These are phyloP conservation scores for Brassicogethes aeneus DNA, from an alignment of 2,888 invertebrate species.

Conservation along the genomic window DNA sequence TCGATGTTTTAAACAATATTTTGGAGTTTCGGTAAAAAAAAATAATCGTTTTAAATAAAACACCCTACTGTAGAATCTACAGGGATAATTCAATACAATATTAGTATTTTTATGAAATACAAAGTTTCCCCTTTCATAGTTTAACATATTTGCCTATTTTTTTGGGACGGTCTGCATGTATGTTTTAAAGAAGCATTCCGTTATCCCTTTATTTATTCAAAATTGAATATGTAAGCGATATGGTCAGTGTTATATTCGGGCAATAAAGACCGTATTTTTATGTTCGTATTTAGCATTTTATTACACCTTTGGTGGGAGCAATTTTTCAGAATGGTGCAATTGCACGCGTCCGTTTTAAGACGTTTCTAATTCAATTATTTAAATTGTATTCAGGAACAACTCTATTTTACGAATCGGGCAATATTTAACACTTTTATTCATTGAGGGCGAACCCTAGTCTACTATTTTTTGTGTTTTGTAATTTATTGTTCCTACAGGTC, in stretches of 20 bases:
- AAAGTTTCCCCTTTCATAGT: no score
- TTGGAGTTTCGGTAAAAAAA: no score
- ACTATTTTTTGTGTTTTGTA: no score
- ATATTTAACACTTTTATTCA: slow-evolving; percentile 4
- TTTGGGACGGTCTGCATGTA: no score
- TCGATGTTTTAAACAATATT: no score
- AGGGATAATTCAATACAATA: no score
- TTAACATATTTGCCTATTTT: no score
- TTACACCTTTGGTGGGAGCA: slow-evolving; percentile 27
- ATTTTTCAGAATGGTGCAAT: slow-evolving; percentile 25
- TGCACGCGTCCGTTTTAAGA: slow-evolving; percentile 16
- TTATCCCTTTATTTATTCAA: background rate
- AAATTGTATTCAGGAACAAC: slow-evolving; percentile 17
- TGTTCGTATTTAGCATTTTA: slow-evolving; percentile 29
- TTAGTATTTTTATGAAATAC: no score
- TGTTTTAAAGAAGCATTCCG: background rate
- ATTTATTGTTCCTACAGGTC: no score
- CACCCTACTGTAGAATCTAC: no score
- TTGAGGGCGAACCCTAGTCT: background rate
- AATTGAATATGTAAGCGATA: slow-evolving; percentile 10
- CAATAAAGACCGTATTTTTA: slow-evolving; percentile 30
- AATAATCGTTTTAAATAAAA: no score
- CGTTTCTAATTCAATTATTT: slow-evolving; percentile 28
- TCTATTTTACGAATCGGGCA: slow-evolving; percentile 4
- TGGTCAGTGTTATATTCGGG: slow-evolving; percentile 23